Evolutionary conservation across 2,797 vertebrate species (phyloP).

Genomic region (Hippopotamyrus pictus): DNA sequence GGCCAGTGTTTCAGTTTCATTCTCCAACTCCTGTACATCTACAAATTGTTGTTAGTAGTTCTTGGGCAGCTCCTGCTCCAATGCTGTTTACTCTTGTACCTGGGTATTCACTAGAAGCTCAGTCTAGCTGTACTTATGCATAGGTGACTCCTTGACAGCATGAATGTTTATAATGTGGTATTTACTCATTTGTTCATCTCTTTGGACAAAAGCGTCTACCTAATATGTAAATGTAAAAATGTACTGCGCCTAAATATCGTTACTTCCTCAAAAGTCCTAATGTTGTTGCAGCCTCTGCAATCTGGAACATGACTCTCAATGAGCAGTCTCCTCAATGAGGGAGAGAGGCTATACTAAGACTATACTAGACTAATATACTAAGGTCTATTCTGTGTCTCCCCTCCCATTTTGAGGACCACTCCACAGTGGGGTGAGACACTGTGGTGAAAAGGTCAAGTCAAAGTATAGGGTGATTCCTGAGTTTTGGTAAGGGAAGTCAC

Average conservation of each 20-base stretch:
- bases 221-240: not conserved
- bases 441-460: not conserved
- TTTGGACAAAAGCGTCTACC: not conserved
- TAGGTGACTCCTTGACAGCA: not conserved
- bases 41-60: not conserved
- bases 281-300: not conserved
- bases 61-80: not conserved
- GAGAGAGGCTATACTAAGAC: not conserved
- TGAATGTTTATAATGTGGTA: not conserved
- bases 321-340: not conserved
- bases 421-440: not conserved
- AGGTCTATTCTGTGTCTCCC: not conserved
- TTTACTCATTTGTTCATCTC: not conserved
- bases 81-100: not conserved
- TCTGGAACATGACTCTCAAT: not conserved
- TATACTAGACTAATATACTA: too few relatives aligned
- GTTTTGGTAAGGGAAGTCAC: not conserved
- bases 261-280: not conserved
- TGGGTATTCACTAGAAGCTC: not conserved
- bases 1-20: not conserved
- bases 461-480: not conserved
- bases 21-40: not conserved
- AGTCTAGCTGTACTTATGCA: not conserved
- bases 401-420: not conserved
- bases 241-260: not conserved